Conservation (phyloP, 2,113 vertebrate species). For the Ornithorhynchus anatinus region DNA sequence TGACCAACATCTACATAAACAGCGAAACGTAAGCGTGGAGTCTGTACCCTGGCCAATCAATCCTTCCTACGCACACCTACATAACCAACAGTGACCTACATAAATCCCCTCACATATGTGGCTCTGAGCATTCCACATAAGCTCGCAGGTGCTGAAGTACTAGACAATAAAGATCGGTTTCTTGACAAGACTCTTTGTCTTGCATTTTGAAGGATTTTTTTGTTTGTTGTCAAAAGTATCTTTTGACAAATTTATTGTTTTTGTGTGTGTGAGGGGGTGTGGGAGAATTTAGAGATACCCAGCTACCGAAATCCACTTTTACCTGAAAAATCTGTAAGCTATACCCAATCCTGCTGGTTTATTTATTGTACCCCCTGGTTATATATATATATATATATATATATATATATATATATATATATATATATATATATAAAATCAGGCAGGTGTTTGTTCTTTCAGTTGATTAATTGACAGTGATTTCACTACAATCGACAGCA, state of each 20-base stretch:
- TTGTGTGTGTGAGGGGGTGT: background rate
- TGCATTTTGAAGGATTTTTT: constrained; percentile 33
- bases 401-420: constrained; percentile 57
- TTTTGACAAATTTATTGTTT: background rate
- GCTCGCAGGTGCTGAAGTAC: constrained; percentile 60
- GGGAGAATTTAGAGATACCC: constrained; percentile 39
- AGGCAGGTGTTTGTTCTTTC: constrained; percentile 47
- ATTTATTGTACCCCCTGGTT: constrained; percentile 37
- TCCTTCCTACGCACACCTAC: constrained; percentile 26
- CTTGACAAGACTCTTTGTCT: constrained; percentile 50
- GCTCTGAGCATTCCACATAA: constrained; percentile 30
- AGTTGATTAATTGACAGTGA: constrained; percentile 39
- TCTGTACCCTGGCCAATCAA: constrained; percentile 36
- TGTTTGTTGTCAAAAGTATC: constrained; percentile 21
- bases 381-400: constrained; percentile 56
- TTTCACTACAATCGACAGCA: constrained; percentile 39
- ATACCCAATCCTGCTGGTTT: constrained; percentile 9
- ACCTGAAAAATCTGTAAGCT: constrained; percentile 27
- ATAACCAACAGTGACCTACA: constrained; percentile 70
- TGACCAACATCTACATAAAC: constrained; percentile 41
- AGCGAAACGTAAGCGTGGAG: background rate
- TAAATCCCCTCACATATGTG: constrained; percentile 45
- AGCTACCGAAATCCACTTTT: constrained; percentile 31
- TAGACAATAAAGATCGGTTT: constrained; percentile 18
- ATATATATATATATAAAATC: constrained; percentile 55